Conservation (phyloP, 2,113 vertebrate genomes). For the Notarius quadriscutis region DNA sequence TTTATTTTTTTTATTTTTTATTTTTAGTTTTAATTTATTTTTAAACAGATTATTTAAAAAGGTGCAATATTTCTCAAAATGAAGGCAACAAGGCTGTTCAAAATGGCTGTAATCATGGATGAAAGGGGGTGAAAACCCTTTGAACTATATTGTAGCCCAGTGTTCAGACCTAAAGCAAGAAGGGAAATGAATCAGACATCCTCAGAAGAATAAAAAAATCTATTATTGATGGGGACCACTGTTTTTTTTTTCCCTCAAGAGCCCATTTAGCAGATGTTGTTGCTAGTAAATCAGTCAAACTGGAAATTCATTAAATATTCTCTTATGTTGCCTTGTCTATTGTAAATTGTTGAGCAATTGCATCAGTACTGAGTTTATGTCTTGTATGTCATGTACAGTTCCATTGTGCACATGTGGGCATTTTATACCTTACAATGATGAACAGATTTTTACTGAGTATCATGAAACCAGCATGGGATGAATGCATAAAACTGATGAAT, state of each 20-base stretch:
- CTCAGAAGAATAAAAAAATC: neutral
- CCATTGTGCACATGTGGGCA: slow-evolving; percentile 23
- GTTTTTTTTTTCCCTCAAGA: neutral
- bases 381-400: slow-evolving; percentile 20
- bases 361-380: slow-evolving; percentile 26
- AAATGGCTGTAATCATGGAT: neutral
- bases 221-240: neutral
- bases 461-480: slow-evolving; percentile 19
- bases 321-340: slow-evolving; percentile 20
- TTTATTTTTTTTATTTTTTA: neutral
- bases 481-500: neutral
- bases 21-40: neutral
- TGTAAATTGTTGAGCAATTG: neutral
- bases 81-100: neutral
- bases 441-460: slow-evolving; percentile 17
- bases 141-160: neutral
- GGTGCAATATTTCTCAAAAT: neutral
- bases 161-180: neutral
- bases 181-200: neutral
- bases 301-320: neutral
- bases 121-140: neutral
- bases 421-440: slow-evolving; percentile 33
- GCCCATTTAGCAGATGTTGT: slow-evolving; percentile 13
- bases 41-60: neutral
- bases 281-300: slow-evolving; percentile 7